phyloP scores from a whole-genome alignment of 2,797 vertebrate genomes.

The Nyctibius grandis region DNA sequence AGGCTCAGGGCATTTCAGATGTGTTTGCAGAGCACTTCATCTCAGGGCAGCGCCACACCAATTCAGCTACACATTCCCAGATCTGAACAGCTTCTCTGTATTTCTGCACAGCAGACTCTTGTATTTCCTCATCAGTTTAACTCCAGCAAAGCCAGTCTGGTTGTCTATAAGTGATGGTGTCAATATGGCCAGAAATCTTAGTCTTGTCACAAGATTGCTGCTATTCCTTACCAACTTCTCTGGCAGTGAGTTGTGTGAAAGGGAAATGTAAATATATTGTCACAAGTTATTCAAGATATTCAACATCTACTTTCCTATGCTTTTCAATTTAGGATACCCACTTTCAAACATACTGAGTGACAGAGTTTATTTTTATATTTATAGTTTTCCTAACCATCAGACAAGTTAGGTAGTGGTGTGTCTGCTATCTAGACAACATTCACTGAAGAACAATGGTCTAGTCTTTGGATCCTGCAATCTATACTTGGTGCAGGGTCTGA shows the following conservation, averaged over 20 bases:
- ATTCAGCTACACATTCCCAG: not conserved
- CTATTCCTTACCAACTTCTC: not conserved
- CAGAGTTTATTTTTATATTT: not conserved
- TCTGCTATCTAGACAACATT: not conserved
- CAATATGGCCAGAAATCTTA: not conserved
- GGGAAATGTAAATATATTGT: not conserved
- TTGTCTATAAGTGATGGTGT: not conserved
- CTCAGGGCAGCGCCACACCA: not conserved
- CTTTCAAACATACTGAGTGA: not conserved
- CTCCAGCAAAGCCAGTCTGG: not conserved
- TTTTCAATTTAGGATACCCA: not conserved
- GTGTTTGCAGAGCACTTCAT: not conserved
- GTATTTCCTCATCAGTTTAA: not conserved
- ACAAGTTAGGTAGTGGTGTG: not conserved
- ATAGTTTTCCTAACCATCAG: not conserved
- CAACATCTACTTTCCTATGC: not conserved
- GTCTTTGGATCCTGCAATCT: not conserved
- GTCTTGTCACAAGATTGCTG: not conserved
- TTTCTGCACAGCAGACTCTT: not conserved
- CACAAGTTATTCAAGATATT: not conserved
- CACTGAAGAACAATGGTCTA: not conserved
- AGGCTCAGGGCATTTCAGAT: not conserved
- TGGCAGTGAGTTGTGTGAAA: not conserved
- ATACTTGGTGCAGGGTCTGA: not conserved
- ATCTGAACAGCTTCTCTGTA: not conserved